Base-by-base conservation (phyloP, 2,888 invertebrate genomes). In the Amorpha juglandis region DNA sequence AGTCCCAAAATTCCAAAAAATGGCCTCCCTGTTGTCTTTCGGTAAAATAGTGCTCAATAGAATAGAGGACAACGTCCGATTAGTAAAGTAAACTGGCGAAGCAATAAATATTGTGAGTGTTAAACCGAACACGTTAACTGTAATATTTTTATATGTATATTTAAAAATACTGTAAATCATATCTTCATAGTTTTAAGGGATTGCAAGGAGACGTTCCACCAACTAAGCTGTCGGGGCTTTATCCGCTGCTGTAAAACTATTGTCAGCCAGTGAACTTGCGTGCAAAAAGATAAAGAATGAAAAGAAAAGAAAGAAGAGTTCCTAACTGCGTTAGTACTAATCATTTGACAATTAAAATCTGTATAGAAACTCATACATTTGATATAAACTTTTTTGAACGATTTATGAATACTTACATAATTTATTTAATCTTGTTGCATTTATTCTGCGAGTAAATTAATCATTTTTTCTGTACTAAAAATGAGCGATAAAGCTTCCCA, bases 81-180 rank as follows among this genome's bases (percentile, higher is more conserved):
- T 83, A 84, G 82, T 80, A 75, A 81, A 72, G 83, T 80, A 81
- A 75, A 82, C 84, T 78, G 83, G 80, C 84, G 74, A 91, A 92
- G 92, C 92, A 92, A 92, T 92, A 92, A 85, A 84, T 79, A 83
- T 84, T 89, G 88, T 89, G 90, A 90, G 83, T 84, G 87, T 87
- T 88, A 81, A 84, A 83, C 80, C 83, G 81, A 75, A 83, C 85
- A 86, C 78, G 79, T 87, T 89, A 87, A 85, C 88, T 85, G 27
- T 91, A 84, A 90, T 93, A 93, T 93, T 93, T 93, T 93, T 92
- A 82, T 93, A 92, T 91, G 93, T 93, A 92, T 92, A 90, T 93
- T 92, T 89, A 91, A 82, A 82, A 67, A 73, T 90, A 92, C 89
- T 88, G 87, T 91, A 90, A 90, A 85, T 91, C 92, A 92, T 92